A percentile compares a stretch with the other conserved stretches of the same genome.
These are phyloP conservation scores for Eptatretus atami DNA, from an alignment of 2,797 vertebrate genomes.

Conservation along the genomic window DNA sequence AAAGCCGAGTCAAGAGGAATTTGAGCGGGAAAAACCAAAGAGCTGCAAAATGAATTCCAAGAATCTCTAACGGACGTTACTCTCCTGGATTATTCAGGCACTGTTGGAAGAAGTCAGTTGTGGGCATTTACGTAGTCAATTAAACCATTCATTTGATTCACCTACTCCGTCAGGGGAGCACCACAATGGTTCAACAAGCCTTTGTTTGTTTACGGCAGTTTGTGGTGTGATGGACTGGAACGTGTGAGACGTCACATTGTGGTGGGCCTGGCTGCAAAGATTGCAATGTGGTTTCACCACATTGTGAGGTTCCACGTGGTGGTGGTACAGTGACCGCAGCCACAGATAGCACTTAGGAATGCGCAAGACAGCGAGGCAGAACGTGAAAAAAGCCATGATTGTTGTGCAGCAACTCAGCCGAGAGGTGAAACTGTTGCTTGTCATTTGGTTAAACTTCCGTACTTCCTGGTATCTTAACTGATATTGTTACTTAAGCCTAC, in stretches of 20 bases:
- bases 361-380: slow-evolving; percentile 50
- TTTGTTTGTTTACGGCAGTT: slow-evolving; percentile 28
- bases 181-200: too few relatives aligned
- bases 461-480: too few relatives aligned
- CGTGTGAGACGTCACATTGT: slow-evolving; percentile 50
- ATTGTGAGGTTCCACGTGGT: slow-evolving; percentile 60
- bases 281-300: slow-evolving; percentile 38
- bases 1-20: slow-evolving; percentile 26
- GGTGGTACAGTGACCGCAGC: slow-evolving; percentile 37
- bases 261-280: slow-evolving; percentile 64
- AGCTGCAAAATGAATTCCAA: slow-evolving; percentile 31
- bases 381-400: slow-evolving; percentile 29
- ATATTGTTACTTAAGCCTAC: too few relatives aligned
- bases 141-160: too few relatives aligned
- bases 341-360: slow-evolving; percentile 33
- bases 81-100: slow-evolving; percentile 31
- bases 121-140: too few relatives aligned
- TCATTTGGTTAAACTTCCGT: too few relatives aligned
- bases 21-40: slow-evolving; percentile 42
- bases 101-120: slow-evolving; percentile 51
- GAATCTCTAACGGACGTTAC: slow-evolving; percentile 20
- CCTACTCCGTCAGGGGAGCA: too few relatives aligned
- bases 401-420: slow-evolving; percentile 39
- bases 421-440: slow-evolving; percentile 17
- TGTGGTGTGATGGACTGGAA: slow-evolving; percentile 33